Percentiles rank a stretch among this genome's conserved stretches.
These are phyloP conservation scores for Brevimyrus niger DNA, from an alignment of 2,113 vertebrate species.

Conservation along the genomic window DNA sequence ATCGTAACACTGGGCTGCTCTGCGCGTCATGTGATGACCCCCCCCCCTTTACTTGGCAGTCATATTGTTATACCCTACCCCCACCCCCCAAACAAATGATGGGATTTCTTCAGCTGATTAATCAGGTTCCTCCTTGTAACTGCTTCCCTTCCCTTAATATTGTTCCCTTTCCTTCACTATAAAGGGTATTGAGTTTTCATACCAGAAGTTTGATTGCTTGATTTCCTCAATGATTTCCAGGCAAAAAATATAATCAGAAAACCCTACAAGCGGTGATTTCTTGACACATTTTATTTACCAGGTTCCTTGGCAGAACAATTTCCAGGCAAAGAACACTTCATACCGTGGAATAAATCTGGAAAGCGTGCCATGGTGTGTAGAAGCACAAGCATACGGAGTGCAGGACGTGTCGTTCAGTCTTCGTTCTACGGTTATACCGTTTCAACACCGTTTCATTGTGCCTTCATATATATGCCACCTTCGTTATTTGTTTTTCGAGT, in stretches of 20 bases:
- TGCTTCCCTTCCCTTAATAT: not conserved
- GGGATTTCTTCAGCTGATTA: conserved; percentile 60
- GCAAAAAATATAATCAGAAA: not conserved
- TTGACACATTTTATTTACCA: not conserved
- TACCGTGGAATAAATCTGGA: not conserved
- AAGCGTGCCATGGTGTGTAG: not conserved
- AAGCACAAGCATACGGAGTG: not conserved
- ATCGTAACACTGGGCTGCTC: conserved; percentile 9
- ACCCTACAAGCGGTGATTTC: not conserved
- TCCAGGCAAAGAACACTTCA: not conserved
- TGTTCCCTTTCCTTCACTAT: not conserved
- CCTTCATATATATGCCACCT: not conserved
- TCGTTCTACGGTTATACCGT: not conserved
- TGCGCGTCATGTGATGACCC: conserved; percentile 22
- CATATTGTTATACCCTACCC: conserved; percentile 48
- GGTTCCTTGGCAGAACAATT: not conserved
- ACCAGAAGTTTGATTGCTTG: not conserved
- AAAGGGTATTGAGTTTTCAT: not conserved
- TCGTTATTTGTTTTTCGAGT: not conserved
- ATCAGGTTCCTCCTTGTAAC: conserved; percentile 53
- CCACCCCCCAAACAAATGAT: conserved; percentile 55
- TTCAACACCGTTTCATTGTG: not conserved
- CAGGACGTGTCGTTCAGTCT: not conserved
- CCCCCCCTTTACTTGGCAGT: conserved; percentile 40
- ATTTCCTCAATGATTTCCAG: not conserved